phyloP scores from a whole-genome alignment of 2,113 vertebrate species.

The Colius striatus region DNA sequence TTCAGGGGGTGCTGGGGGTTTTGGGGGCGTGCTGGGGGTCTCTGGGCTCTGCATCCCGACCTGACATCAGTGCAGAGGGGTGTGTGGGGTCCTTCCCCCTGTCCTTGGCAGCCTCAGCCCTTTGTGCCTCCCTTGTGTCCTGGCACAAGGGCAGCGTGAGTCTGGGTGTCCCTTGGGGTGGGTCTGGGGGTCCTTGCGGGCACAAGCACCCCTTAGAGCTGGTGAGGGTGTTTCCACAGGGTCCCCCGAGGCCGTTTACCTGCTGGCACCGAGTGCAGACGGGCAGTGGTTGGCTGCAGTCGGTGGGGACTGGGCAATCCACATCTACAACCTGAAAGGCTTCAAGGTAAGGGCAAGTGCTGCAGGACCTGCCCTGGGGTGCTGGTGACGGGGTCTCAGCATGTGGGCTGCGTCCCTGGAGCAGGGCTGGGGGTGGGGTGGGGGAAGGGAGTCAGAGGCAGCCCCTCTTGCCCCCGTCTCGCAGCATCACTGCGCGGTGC shows the following conservation, averaged over 20 bases:
- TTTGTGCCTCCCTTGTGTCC: background rate
- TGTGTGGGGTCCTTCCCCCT: background rate
- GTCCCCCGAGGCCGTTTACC: conserved; percentile 79
- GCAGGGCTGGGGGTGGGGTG: background rate
- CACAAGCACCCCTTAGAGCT: rapidly evolving
- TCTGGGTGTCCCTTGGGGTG: background rate
- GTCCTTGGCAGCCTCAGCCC: background rate
- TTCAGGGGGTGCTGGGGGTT: too few species aligned
- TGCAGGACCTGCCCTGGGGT: background rate
- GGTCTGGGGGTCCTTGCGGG: background rate
- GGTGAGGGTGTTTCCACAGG: conserved; percentile 55
- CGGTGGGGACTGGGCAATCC: conserved; percentile 78
- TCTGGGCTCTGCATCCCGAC: rapidly evolving
- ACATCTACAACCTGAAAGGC: conserved; percentile 81
- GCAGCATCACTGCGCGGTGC: conserved; percentile 87
- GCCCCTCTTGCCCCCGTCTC: background rate
- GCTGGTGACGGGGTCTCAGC: rapidly evolving
- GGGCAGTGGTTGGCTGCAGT: conserved; percentile 88
- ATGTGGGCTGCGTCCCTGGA: rapidly evolving
- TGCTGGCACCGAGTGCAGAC: conserved; percentile 83
- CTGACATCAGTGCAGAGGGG: background rate
- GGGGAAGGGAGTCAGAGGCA: background rate
- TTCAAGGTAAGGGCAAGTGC: conserved; percentile 79
- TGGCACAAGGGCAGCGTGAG: rapidly evolving
- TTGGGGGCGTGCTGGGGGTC: background rate